These are phyloP conservation scores for Cephalophus harveyi DNA, from an alignment of 2,113 vertebrate species.

Conservation along the genomic window DNA sequence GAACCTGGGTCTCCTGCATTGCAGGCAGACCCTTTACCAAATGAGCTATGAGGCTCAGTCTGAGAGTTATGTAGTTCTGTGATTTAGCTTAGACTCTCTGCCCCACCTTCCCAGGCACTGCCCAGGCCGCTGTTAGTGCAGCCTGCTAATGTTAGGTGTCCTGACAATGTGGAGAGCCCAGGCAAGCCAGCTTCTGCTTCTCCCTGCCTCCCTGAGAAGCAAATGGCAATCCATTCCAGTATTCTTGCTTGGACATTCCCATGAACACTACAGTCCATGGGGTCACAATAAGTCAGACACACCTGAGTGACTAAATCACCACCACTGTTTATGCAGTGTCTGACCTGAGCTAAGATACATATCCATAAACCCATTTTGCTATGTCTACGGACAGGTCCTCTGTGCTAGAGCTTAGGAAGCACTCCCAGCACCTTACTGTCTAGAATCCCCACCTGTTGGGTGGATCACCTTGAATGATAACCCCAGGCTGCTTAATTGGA, in stretches of 20 bases:
- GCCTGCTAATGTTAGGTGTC: background rate
- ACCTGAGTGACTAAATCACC: background rate
- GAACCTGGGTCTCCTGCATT: background rate
- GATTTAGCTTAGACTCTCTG: background rate
- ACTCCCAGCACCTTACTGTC: background rate
- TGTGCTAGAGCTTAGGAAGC: background rate
- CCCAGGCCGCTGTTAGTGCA: background rate
- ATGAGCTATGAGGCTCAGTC: background rate
- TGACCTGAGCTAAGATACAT: background rate
- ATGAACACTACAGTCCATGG: background rate
- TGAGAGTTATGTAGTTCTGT: background rate
- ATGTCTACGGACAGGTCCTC: background rate
- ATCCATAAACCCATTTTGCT: background rate
- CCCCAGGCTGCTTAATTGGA: background rate
- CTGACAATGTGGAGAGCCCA: rapidly evolving
- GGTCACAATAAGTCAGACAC: rapidly evolving
- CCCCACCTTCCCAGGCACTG: background rate
- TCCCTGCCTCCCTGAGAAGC: background rate
- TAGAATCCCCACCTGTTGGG: background rate
- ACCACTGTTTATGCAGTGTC: background rate
- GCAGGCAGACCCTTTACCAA: background rate
- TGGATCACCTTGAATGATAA: background rate
- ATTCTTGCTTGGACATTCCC: background rate
- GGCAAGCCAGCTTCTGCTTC: background rate
- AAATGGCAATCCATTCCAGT: background rate